These are phyloP conservation scores for Tolypeutes matacus DNA, from an alignment of 2,797 vertebrate species.

Conservation along the genomic window DNA sequence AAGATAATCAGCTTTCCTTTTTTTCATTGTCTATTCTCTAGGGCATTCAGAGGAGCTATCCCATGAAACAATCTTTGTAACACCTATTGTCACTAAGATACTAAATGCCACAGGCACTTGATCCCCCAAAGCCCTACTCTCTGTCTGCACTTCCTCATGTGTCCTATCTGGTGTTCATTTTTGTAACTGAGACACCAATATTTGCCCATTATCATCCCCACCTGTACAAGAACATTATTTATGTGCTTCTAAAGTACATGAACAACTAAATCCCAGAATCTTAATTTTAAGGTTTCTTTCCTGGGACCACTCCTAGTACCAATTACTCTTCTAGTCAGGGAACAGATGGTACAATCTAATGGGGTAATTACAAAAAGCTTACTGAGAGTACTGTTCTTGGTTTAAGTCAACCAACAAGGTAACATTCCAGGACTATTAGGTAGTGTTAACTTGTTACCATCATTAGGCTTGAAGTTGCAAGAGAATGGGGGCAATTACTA, in stretches of 20 bases:
- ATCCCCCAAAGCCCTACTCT: neutral
- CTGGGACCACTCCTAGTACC: slow-evolving; percentile 51
- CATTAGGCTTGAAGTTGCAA: slow-evolving; percentile 33
- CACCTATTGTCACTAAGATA: neutral
- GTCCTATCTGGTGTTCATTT: neutral
- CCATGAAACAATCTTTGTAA: neutral
- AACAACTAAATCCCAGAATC: slow-evolving; percentile 28
- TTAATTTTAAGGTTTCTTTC: slow-evolving; percentile 67
- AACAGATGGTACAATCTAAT: slow-evolving; percentile 65
- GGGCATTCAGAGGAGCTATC: neutral
- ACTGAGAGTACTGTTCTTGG: slow-evolving; percentile 36
- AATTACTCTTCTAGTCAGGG: slow-evolving; percentile 67
- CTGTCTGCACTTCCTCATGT: neutral
- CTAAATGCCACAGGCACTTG: neutral
- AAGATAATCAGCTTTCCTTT: neutral
- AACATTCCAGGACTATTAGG: neutral
- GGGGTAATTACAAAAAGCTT: slow-evolving; percentile 59
- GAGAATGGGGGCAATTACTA: neutral
- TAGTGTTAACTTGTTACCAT: neutral
- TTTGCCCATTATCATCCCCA: neutral
- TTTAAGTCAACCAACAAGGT: slow-evolving; percentile 42
- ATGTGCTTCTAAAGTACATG: slow-evolving; percentile 44
- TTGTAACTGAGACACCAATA: neutral
- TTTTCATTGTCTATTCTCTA: neutral
- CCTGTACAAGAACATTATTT: neutral